phyloP scores from a whole-genome alignment of 2,113 vertebrate genomes.

The Mustelus asterias region DNA sequence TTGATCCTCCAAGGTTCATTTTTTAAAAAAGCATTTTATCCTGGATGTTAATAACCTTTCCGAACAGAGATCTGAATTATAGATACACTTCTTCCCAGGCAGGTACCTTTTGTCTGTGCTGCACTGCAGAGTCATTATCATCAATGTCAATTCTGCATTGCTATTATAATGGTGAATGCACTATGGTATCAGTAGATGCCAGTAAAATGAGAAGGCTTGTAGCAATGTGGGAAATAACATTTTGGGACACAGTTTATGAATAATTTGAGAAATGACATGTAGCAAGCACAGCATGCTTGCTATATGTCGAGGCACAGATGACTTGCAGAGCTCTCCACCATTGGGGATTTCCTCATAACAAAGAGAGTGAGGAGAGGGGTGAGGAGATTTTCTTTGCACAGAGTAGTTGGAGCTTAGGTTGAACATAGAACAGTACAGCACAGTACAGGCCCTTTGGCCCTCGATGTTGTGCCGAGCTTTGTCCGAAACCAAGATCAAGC shows the following conservation, averaged over 20 bases:
- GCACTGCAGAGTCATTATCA: constrained; percentile 10
- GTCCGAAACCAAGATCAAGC: too few relatives aligned
- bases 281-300: not conserved
- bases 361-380: not conserved
- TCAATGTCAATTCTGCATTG: constrained; percentile 12
- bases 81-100: constrained; percentile 9
- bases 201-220: not conserved
- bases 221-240: not conserved
- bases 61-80: constrained; percentile 22
- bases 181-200: not conserved
- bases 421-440: too few relatives aligned
- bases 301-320: not conserved
- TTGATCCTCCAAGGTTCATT: not conserved
- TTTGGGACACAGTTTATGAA: not conserved
- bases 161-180: not conserved
- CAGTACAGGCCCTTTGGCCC: too few relatives aligned
- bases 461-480: too few relatives aligned
- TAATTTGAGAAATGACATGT: not conserved
- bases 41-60: constrained; percentile 24
- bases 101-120: constrained; percentile 10
- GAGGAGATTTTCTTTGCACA: not conserved
- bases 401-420: not conserved
- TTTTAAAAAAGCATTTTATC: not conserved
- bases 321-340: not conserved
- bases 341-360: not conserved